Base-by-base conservation (phyloP, 2,113 vertebrate species). In the Ciconia stormi region DNA sequence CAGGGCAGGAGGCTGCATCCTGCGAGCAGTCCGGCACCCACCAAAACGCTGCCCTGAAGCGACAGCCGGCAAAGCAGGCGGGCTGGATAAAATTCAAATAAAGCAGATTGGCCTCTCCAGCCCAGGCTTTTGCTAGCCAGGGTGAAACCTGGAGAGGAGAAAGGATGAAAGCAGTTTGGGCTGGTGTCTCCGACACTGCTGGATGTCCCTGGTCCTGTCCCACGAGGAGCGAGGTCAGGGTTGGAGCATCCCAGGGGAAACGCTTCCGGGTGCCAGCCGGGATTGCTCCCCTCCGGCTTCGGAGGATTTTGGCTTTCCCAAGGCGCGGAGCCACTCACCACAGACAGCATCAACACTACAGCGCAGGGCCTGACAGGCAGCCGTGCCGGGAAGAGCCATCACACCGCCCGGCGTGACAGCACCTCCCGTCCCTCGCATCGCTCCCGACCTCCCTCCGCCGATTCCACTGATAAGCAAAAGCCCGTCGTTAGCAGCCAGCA, bases 261-360 rank as follows among this genome's bases (percentile, higher is more conserved):
- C 0, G 0, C 11, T 2, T 3, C 18, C 2, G 2, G 25, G 34
- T 16, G 8, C 34, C 36, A 49, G 18, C 30, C 0, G 2, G 70
- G 38, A 63, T 52, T 3, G 4, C 12, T 58, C 55, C 19, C 1
- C 26, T 69, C 44, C 4, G 1, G 15, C 32, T 40, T 25, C 0
- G 2, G 20, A n/a, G 19, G 61, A n/a, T 56, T 93, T 85, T 29
- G 29, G 36, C 59, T 70, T 89, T 69, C 55, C 55, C 61, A 19
- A 30, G 23, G 49, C 9, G 2, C 3, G 1, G 50, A 65, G 19
- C 42, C 7, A 2, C 84, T 85, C n/a, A 2, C 17, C n/a, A 8
- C 2, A 1, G 32, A 3, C 55, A n/a, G 2, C 38, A 23, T 2
- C 74, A 16, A 49, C 62, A 70, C 42, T 7, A 2, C 1, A 1